A percentile compares a stretch with the other conserved stretches of the same genome.
phyloP scores from a whole-genome alignment of 2,113 vertebrate species.

The Euleptes europaea region DNA sequence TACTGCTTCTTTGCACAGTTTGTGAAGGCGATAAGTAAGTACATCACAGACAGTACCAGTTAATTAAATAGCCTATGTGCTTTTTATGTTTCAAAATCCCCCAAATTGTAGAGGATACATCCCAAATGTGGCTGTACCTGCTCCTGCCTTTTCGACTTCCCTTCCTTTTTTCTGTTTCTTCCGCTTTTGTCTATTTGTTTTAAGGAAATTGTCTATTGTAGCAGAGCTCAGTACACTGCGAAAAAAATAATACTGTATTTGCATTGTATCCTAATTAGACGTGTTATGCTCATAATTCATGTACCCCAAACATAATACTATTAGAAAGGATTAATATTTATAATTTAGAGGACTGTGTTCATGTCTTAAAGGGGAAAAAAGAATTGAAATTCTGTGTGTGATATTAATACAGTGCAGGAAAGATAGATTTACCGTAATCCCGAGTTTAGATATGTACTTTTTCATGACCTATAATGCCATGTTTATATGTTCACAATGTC shows the following conservation, averaged over 20 bases:
- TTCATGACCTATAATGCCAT: slow-evolving; percentile 36
- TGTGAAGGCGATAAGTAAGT: slow-evolving; percentile 95
- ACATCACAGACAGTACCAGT: slow-evolving; percentile 65
- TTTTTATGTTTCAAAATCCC: slow-evolving; percentile 43
- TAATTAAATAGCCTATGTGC: slow-evolving; percentile 54
- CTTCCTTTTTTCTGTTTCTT: slow-evolving; percentile 53
- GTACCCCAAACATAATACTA: slow-evolving; percentile 56
- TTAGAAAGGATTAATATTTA: slow-evolving; percentile 57
- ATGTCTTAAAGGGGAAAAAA: slow-evolving; percentile 39
- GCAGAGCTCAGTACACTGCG: not conserved
- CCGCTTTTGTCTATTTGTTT: slow-evolving; percentile 38
- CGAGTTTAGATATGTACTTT: slow-evolving; percentile 50
- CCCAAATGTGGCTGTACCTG: slow-evolving; percentile 27
- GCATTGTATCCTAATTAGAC: slow-evolving; percentile 34
- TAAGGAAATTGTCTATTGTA: slow-evolving; percentile 25
- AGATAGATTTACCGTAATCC: not conserved
- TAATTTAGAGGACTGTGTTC: slow-evolving; percentile 40
- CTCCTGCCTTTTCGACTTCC: slow-evolving; percentile 39
- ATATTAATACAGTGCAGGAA: slow-evolving; percentile 26
- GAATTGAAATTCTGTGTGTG: slow-evolving; percentile 50
- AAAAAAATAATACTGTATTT: slow-evolving; percentile 57
- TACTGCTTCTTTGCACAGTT: slow-evolving; percentile 90
- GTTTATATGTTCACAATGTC: slow-evolving; percentile 13
- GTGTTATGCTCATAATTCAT: slow-evolving; percentile 60
- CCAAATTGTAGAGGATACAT: slow-evolving; percentile 47